phyloP scores from a whole-genome alignment of 1,140 invertebrate species.

The Campoletis sonorensis region DNA sequence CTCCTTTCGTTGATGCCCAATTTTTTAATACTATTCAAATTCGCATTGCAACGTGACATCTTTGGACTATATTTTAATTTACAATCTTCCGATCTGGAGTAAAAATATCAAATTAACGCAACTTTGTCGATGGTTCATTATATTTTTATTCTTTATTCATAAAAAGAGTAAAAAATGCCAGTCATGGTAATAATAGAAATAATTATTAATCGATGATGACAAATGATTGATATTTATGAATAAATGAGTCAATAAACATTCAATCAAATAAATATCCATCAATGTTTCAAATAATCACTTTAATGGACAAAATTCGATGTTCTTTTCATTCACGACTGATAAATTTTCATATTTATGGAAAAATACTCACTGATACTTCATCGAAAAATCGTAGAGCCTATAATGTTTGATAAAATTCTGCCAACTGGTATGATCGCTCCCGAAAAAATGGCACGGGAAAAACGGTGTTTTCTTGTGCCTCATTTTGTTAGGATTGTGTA shows the following conservation, averaged over 20 bases:
- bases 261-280: too few species aligned
- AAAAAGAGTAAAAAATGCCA: too few species aligned
- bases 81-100: too few species aligned
- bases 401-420: conserved; percentile 64
- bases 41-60: background rate
- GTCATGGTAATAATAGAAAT: background rate
- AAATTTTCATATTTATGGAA: conserved; percentile 68
- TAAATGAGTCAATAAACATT: too few species aligned
- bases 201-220: background rate
- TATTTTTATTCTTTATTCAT: too few species aligned
- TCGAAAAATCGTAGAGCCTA: conserved; percentile 60
- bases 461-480: conserved; percentile 57
- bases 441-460: conserved; percentile 62
- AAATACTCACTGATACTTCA: conserved; percentile 73
- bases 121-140: too few species aligned
- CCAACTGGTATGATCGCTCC: conserved; percentile 61
- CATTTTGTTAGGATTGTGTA: conserved; percentile 56
- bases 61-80: too few species aligned
- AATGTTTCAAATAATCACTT: too few species aligned
- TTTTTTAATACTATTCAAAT: background rate
- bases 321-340: conserved; percentile 40
- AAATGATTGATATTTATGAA: too few species aligned
- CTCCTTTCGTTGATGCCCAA: background rate
- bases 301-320: conserved; percentile 25
- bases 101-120: too few species aligned